Conservation (phyloP, 2,797 vertebrate genomes). For the Enteromius fasciolatus region DNA sequence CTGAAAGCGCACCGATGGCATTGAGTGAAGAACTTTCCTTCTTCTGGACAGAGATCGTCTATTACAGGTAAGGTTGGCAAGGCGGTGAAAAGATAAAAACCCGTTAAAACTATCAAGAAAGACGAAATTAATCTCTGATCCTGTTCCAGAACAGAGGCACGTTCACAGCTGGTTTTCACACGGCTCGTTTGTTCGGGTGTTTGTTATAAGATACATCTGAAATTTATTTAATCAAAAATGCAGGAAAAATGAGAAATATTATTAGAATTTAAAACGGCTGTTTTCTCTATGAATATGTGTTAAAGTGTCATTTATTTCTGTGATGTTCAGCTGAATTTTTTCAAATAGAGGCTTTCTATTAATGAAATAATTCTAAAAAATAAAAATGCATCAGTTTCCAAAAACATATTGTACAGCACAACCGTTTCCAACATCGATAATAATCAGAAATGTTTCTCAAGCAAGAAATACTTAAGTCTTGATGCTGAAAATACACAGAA, state of each 20-base stretch:
- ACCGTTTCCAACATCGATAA: background rate
- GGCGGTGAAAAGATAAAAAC: conserved; percentile 52
- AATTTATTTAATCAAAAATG: background rate
- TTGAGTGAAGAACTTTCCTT: conserved; percentile 82
- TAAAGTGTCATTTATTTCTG: background rate
- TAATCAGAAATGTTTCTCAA: background rate
- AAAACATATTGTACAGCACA: background rate
- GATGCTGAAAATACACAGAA: background rate
- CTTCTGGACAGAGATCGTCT: conserved; percentile 81
- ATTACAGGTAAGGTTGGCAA: conserved; percentile 58
- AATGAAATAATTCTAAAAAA: background rate
- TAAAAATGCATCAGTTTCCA: background rate
- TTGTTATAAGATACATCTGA: background rate
- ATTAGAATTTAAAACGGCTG: background rate
- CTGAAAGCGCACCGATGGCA: conserved; percentile 80
- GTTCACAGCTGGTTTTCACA: background rate
- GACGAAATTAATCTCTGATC: background rate
- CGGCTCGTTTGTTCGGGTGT: no score
- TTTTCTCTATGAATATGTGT: background rate
- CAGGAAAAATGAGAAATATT: background rate
- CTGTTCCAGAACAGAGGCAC: background rate
- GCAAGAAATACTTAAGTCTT: background rate
- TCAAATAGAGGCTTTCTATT: background rate
- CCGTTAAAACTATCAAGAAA: conserved; percentile 16
- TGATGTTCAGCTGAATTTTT: background rate